Conservation (phyloP, 1,140 invertebrate species). For the Drosophila pectinifera region DNA sequence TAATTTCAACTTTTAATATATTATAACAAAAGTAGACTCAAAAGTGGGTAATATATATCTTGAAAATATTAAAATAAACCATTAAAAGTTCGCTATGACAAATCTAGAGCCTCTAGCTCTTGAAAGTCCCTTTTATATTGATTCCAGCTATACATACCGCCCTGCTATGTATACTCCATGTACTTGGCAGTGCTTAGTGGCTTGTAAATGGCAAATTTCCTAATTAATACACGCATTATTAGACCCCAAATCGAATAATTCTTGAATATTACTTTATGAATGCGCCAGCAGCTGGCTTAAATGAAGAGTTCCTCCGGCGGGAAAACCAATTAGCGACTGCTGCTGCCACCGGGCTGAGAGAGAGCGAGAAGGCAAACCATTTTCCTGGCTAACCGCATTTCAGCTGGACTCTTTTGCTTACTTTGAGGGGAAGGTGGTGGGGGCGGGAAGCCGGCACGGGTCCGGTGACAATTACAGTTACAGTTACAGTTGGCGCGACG, state of each 20-base stretch:
- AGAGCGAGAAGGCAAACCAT: conserved; percentile 4
- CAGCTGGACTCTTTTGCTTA: conserved; percentile 10
- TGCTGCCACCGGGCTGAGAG: conserved; percentile 4
- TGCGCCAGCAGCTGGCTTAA: not conserved
- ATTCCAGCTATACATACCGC: not conserved
- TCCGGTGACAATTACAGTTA: conserved; percentile 26
- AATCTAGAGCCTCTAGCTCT: not conserved
- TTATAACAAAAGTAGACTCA: too few relatives aligned
- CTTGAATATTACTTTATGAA: conserved; percentile 13
- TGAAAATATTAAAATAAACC: not conserved
- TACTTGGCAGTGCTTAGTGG: not conserved
- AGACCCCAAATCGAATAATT: conserved; percentile 1
- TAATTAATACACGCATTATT: not conserved
- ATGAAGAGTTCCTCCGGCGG: not conserved
- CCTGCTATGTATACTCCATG: not conserved
- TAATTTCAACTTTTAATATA: too few relatives aligned
- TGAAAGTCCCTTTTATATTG: not conserved
- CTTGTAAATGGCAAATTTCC: not conserved
- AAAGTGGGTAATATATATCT: not conserved
- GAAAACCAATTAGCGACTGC: conserved; percentile 16
- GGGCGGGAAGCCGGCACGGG: not conserved
- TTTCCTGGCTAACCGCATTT: conserved; percentile 19
- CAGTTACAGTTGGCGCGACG: conserved; percentile 13
- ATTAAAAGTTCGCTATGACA: not conserved
- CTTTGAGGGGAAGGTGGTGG: not conserved